Conservation (phyloP, 2,797 vertebrate species). For the Capromys pilorides region DNA sequence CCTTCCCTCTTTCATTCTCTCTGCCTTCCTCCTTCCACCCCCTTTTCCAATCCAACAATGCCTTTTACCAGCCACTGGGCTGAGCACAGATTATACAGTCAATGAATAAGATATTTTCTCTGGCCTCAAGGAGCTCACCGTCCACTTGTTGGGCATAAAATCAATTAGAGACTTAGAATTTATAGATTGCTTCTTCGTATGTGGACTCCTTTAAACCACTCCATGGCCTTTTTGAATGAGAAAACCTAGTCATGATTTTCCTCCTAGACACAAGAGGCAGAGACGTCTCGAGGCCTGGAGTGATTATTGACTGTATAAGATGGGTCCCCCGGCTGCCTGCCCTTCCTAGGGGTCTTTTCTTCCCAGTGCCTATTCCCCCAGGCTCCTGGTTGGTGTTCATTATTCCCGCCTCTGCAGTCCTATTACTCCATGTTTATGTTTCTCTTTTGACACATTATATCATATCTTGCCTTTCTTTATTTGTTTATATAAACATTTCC, state of each 20-base stretch:
- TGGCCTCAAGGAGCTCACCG: not conserved
- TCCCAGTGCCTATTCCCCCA: accelerated
- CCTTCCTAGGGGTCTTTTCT: accelerated
- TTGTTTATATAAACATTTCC: constrained; percentile 68
- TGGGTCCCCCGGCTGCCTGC: too few relatives aligned
- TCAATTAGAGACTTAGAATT: not conserved
- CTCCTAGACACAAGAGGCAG: not conserved
- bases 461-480: constrained; percentile 64
- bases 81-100: not conserved
- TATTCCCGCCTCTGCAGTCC: not conserved
- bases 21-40: not conserved
- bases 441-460: constrained; percentile 64
- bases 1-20: not conserved
- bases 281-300: not conserved
- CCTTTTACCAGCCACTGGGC: not conserved
- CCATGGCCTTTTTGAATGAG: not conserved
- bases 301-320: accelerated
- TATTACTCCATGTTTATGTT: not conserved
- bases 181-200: not conserved
- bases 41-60: not conserved
- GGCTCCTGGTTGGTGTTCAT: not conserved
- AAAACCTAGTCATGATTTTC: not conserved
- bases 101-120: not conserved
- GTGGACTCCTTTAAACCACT: not conserved
- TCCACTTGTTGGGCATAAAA: not conserved